A percentile compares a stretch with the other conserved stretches of the same genome.
These are phyloP conservation scores for Nephotettix cincticeps DNA, from an alignment of 1,140 invertebrate species.

Conservation along the genomic window DNA sequence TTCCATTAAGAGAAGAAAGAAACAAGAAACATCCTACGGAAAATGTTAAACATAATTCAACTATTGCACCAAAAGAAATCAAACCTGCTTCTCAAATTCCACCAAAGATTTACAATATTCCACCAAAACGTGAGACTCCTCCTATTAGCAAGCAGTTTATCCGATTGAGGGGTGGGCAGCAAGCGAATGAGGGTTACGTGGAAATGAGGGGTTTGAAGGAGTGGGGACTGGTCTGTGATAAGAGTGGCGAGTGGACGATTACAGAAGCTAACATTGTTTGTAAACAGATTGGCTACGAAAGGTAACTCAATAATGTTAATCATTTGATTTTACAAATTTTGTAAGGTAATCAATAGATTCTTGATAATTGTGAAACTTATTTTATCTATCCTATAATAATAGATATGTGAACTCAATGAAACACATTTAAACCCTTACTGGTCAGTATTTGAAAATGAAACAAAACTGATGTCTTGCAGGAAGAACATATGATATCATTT, in stretches of 20 bases:
- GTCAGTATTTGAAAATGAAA: too few species aligned
- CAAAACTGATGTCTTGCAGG: too few species aligned
- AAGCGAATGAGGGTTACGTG: conserved; percentile 51
- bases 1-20: not conserved
- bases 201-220: conserved; percentile 45
- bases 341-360: too few species aligned
- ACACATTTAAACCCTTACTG: too few species aligned
- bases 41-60: too few species aligned
- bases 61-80: too few species aligned
- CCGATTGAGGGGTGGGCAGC: conserved; percentile 53
- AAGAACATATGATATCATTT: too few species aligned
- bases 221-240: conserved; percentile 57
- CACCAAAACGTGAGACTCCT: not conserved
- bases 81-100: not conserved
- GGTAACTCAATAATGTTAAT: too few species aligned
- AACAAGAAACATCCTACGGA: not conserved
- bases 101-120: not conserved
- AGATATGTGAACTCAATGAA: too few species aligned
- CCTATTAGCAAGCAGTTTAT: conserved; percentile 47
- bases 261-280: conserved; percentile 57
- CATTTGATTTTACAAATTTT: too few species aligned
- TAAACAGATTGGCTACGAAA: conserved; percentile 54
- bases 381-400: too few species aligned
- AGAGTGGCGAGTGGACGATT: conserved; percentile 51
- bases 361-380: too few species aligned